Percentiles rank a stretch among this genome's conserved stretches.
Evolutionary conservation across 2,113 vertebrate genomes (phyloP).

Genomic region (Campylomormyrus numenius): DNA sequence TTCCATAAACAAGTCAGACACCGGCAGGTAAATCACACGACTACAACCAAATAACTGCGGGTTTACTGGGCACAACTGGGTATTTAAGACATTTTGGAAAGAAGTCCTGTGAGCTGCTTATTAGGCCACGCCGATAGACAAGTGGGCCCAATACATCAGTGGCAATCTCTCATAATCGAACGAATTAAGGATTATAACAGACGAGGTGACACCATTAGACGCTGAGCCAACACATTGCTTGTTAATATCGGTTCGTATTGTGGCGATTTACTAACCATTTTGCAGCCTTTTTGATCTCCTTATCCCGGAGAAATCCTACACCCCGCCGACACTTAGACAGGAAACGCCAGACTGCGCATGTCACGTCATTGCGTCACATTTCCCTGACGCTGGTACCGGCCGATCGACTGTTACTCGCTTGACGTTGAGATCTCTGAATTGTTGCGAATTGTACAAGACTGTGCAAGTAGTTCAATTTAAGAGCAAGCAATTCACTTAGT

Average conservation of each 20-base stretch:
- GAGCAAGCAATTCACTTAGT: neutral
- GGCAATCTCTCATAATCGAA: constrained; percentile 73
- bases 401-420: neutral
- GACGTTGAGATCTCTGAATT: too few relatives aligned
- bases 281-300: constrained; percentile 66
- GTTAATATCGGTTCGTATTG: constrained; percentile 40
- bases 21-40: neutral
- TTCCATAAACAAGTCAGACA: neutral
- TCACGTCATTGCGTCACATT: constrained; percentile 36
- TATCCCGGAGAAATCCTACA: constrained; percentile 58
- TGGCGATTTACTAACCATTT: constrained; percentile 76
- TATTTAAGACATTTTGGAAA: neutral
- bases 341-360: constrained; percentile 69
- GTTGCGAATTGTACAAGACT: neutral
- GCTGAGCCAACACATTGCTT: constrained; percentile 11
- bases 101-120: neutral
- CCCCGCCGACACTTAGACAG: constrained; percentile 67
- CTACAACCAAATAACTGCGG: neutral
- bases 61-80: neutral
- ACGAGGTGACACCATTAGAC: constrained; percentile 15
- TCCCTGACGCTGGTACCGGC: neutral
- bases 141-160: constrained; percentile 12
- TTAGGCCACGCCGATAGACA: neutral
- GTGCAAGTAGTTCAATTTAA: neutral
- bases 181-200: constrained; percentile 15